Conservation (phyloP, 2,797 vertebrate genomes). For the Helarctos malayanus region DNA sequence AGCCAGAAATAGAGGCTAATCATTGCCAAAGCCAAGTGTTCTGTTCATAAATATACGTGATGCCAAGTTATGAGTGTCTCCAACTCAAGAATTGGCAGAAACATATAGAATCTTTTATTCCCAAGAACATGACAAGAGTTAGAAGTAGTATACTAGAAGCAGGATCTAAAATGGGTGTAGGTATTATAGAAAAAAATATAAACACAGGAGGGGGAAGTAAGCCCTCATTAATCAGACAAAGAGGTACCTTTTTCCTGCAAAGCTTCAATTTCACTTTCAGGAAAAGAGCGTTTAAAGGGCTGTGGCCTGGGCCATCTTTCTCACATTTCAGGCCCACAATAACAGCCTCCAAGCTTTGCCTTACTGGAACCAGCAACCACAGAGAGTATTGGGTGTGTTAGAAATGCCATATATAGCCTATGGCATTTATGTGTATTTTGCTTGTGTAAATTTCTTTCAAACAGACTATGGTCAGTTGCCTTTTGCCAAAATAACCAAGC, state of each 20-base stretch:
- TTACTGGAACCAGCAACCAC: constrained; percentile 49
- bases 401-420: constrained; percentile 63
- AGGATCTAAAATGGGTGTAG: not conserved
- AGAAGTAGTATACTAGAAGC: not conserved
- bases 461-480: not conserved
- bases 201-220: not conserved
- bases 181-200: constrained; percentile 13
- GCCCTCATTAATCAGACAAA: constrained; percentile 65
- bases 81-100: not conserved
- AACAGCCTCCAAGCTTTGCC: not conserved
- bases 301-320: constrained; percentile 33
- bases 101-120: not conserved
- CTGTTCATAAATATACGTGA: constrained; percentile 20
- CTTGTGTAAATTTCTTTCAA: constrained; percentile 59
- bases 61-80: not conserved
- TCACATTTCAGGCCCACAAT: constrained; percentile 31
- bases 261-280: constrained; percentile 60
- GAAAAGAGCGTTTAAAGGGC: constrained; percentile 3
- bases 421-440: constrained; percentile 66
- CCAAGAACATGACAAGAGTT: not conserved
- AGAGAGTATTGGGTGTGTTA: constrained; percentile 40
- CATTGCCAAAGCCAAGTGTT: constrained; percentile 42
- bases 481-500: constrained; percentile 59
- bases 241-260: not conserved
- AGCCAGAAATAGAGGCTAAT: constrained; percentile 46